Evolutionary conservation across 2,113 vertebrate species (phyloP), one percentile per base, ranked within the genome.

Genomic region (Thalassarche chlororhynchos): DNA sequence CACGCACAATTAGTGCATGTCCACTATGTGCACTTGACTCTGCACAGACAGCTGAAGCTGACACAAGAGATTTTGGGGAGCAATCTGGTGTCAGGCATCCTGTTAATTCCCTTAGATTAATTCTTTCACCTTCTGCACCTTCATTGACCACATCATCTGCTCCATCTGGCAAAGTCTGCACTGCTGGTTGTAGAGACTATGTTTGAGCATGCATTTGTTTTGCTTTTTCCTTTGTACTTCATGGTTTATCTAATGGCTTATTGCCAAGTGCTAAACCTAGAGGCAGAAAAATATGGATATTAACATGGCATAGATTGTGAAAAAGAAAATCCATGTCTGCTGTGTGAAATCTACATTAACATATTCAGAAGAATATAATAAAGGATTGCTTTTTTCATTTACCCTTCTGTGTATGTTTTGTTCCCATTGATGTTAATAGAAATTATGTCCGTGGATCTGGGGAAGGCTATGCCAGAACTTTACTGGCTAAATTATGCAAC

Each of bases 81-180:
- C 34, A 23, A 17, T 49, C 66, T 90, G 28, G 16, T 81, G 60
- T 92, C 74, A 92, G 72, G 76, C 38, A 36, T 72, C 38, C 52
- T 91, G 47, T 93, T 86, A 87, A 95, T 91, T 93, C 74, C 55
- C 47, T 68, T n/a, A 72, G 52, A 90, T 81, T 89, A 87, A 31
- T 94, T 90, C 47, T 90, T 94, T 93, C 61, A 75, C 83, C 76
- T 94, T 87, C 65, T 89, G 64, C 51, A 81, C 64, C 87, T 95
- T 93, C 78, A 81, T 28, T 96, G 93, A 81, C 93, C 79, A 51
- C 55, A 68, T 94, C 66, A 85, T 91, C 91, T 96, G 66, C 64
- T 95, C 64, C 60, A 64, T 90, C 66, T 96, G 87, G 81, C 47
- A 55, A 82, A 58, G 38, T 52, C 71, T 81, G 34, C 23, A 29